Percentiles rank a stretch among this genome's conserved stretches.
These are phyloP conservation scores for Charadrius vociferus DNA, from an alignment of 2,113 vertebrate species.

Conservation along the genomic window DNA sequence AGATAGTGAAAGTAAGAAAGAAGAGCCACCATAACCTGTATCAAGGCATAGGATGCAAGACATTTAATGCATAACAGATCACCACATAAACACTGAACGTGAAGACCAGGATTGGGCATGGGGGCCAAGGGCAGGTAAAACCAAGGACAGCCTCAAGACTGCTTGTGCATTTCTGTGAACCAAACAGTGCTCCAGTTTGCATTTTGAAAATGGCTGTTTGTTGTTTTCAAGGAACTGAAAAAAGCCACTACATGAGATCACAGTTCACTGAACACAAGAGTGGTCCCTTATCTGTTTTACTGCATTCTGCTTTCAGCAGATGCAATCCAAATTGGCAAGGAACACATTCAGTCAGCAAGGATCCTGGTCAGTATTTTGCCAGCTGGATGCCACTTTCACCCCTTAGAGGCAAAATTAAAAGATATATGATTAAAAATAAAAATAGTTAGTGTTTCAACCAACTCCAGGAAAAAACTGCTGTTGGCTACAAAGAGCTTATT, in stretches of 20 bases:
- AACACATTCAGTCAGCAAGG: background rate
- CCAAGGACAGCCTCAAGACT: background rate
- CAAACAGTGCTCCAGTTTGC: background rate
- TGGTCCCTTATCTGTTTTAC: background rate
- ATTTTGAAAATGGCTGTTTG: background rate
- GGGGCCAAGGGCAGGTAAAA: background rate
- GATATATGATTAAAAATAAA: background rate
- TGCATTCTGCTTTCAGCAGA: background rate
- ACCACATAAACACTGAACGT: rapidly evolving
- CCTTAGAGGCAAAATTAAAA: background rate
- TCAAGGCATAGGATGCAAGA: background rate
- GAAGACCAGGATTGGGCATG: rapidly evolving
- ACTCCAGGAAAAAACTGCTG: background rate
- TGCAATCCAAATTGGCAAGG: background rate
- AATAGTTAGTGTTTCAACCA: background rate
- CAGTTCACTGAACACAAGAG: background rate
- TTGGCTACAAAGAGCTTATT: background rate
- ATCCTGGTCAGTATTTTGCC: background rate
- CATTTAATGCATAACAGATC: background rate
- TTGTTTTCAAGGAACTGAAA: background rate
- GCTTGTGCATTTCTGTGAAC: background rate
- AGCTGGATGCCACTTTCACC: background rate
- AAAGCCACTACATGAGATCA: background rate
- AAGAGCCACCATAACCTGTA: background rate
- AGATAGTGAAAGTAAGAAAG: background rate